Evolutionary conservation across 2,888 invertebrate species (phyloP).

Genomic region (Polyommatus icarus): DNA sequence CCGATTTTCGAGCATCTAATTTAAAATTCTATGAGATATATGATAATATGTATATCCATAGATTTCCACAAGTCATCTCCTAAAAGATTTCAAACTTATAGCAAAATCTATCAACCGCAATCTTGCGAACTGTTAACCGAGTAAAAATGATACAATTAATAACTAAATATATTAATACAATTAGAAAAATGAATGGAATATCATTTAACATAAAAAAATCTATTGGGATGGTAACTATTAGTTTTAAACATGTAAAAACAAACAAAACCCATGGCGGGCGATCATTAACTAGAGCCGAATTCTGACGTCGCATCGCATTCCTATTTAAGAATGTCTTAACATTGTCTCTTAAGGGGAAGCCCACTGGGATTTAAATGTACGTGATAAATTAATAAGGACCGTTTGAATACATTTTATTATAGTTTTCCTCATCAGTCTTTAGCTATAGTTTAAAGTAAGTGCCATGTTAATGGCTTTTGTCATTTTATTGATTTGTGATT

Average conservation of each 20-base stretch:
- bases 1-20: no score
- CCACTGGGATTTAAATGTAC: not conserved
- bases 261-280: constrained; percentile 43
- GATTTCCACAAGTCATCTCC: not conserved
- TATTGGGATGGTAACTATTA: constrained; percentile 23
- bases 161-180: not conserved
- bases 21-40: no score
- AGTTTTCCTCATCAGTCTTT: no score
- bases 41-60: no score
- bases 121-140: not conserved
- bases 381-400: not conserved
- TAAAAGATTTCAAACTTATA: not conserved
- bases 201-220: constrained; percentile 25
- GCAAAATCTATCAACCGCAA: not conserved
- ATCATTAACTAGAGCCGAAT: constrained; percentile 48
- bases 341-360: constrained; percentile 50
- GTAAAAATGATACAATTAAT: not conserved
- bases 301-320: constrained; percentile 45
- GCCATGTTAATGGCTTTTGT: no score
- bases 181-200: constrained; percentile 19
- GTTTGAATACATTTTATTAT: no score
- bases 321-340: constrained; percentile 54
- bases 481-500: no score
- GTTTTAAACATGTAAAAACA: constrained; percentile 35
- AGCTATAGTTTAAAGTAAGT: no score